These are phyloP conservation scores for Nipponacmea schrenckii DNA, from an alignment of 2,888 invertebrate genomes.

Conservation along the genomic window DNA sequence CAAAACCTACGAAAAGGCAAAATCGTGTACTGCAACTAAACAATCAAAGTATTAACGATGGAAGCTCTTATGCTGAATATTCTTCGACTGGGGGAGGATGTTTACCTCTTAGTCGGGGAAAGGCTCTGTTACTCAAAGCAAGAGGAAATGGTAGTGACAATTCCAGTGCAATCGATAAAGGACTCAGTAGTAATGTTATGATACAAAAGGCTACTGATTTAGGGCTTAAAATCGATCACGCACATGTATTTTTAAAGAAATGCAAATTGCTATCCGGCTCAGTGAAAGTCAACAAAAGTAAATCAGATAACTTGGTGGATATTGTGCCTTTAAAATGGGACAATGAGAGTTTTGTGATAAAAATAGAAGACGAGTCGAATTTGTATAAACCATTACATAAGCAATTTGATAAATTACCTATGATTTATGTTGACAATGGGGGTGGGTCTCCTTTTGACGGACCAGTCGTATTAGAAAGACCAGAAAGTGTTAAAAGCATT, in stretches of 20 bases:
- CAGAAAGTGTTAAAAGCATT: slow-evolving; percentile 10
- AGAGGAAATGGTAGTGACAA: slow-evolving; percentile 16
- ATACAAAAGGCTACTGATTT: slow-evolving; percentile 18
- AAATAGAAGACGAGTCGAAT: slow-evolving; percentile 20
- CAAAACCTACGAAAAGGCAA: slow-evolving; percentile 8
- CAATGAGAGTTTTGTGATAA: slow-evolving; percentile 17
- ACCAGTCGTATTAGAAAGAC: slow-evolving; percentile 10
- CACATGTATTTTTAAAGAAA: slow-evolving; percentile 13
- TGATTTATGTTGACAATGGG: slow-evolving; percentile 16
- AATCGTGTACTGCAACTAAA: slow-evolving; percentile 1
- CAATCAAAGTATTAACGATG: background rate
- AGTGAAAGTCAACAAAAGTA: background rate
- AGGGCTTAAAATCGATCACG: slow-evolving; percentile 19
- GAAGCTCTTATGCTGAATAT: background rate
- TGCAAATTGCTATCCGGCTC: slow-evolving; percentile 15
- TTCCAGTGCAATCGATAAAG: background rate
- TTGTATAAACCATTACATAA: slow-evolving; percentile 22
- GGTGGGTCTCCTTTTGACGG: slow-evolving; percentile 23
- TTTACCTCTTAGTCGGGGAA: slow-evolving; percentile 16
- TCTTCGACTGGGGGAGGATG: background rate
- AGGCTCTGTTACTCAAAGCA: slow-evolving; percentile 21
- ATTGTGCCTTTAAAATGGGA: slow-evolving; percentile 18
- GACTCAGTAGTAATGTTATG: slow-evolving; percentile 5
- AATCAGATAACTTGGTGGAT: slow-evolving; percentile 5
- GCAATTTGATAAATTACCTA: slow-evolving; percentile 17